Base-by-base conservation (phyloP, 2,797 vertebrate genomes). In the Sebastes itinus region DNA sequence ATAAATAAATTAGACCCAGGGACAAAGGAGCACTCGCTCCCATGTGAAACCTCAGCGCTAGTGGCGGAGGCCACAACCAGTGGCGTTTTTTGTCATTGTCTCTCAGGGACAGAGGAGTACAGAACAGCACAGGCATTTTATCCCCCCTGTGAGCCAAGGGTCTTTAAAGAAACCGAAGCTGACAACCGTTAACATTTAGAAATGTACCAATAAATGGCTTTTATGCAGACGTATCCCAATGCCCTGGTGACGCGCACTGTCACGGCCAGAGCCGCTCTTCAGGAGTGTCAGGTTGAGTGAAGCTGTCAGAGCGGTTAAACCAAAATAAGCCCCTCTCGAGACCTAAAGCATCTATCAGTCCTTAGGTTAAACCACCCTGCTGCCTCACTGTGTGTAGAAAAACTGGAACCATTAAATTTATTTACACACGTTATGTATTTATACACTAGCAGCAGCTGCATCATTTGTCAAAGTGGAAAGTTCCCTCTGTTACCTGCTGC, bases 121-220 rank as follows among this genome's bases (percentile, higher is more conserved):
- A 88, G 64, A 93, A 89, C 80, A 81, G 64, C 82, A 75, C 67
- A 75, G 82, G 90, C 80, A 85, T 90, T 93, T 94, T 90, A 91
- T 91, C 90, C 92, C 91, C 87, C 89, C 88, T 89, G 94, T 85
- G 94, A 87, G 89, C 81, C 61, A 25, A 30, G 91, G 88, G 92
- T 95, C 78, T 95, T 95, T 90, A 88, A 93, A 94, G 84, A 94
- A 96, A 96, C 93, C 85, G 94, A 94, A 96, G 92, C 87, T 91
- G 96, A 96, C 96, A 96, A 94, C 86, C 95, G 92, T 95, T 96
- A 95, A 94, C 94, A 92, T 95, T 94, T 94, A 95, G 90, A 95
- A 95, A 95, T 92, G 92, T 92, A 94, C 91, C 92, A 93, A 93
- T 93, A 94, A 94, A 94, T 88, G 90, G 78, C 89, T 92, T 91